Conservation (phyloP, 2,113 vertebrate genomes). For the Sturnus vulgaris region DNA sequence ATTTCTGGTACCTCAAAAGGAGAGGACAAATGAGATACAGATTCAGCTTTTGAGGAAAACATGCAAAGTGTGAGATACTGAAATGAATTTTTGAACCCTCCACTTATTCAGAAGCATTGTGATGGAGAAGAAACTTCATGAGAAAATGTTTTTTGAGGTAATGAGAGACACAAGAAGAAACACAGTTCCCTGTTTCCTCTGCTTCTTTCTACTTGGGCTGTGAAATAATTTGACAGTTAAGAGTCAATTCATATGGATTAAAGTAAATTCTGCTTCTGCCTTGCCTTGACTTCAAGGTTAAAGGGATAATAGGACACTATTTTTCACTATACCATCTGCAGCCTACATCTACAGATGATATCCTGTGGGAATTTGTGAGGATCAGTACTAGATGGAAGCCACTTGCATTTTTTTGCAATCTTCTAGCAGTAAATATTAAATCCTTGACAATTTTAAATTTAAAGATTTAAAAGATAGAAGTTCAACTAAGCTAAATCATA, state of each 20-base stretch:
- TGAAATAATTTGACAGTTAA: background rate
- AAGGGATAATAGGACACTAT: background rate
- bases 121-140: background rate
- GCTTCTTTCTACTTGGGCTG: background rate
- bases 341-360: background rate
- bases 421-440: background rate
- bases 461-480: background rate
- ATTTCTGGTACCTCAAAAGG: background rate
- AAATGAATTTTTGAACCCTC: background rate
- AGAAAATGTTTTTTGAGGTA: background rate
- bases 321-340: background rate
- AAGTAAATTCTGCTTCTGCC: background rate
- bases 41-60: background rate
- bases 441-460: background rate
- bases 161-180: background rate
- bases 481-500: background rate
- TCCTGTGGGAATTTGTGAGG: background rate
- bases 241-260: background rate
- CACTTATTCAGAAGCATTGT: background rate
- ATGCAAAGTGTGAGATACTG: background rate
- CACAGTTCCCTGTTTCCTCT: background rate
- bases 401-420: background rate
- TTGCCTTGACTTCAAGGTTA: background rate
- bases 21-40: background rate
- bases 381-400: background rate